Evolutionary conservation across 2,888 invertebrate species (phyloP).

Genomic region (Leptothorax acervorum): DNA sequence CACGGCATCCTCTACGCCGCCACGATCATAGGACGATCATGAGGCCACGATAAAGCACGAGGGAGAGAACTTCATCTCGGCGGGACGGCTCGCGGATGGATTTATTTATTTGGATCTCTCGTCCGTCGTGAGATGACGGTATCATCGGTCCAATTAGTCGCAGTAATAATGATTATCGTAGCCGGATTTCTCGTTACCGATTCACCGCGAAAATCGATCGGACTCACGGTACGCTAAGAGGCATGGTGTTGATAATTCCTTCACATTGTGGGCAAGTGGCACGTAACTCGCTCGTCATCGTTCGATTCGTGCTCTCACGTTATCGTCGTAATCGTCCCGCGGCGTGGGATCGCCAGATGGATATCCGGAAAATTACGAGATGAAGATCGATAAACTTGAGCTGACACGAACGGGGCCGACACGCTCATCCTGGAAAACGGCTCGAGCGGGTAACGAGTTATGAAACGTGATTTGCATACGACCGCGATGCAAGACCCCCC

Average conservation of each 20-base stretch:
- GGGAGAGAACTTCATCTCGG: constrained; percentile 35
- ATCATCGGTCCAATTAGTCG: constrained; percentile 40
- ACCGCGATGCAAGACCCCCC: constrained; percentile 66
- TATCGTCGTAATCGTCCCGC: constrained; percentile 26
- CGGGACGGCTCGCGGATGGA: constrained; percentile 23
- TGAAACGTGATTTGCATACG: constrained; percentile 82
- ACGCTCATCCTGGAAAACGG: constrained; percentile 61
- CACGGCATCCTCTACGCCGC: constrained; percentile 64
- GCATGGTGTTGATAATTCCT: constrained; percentile 37
- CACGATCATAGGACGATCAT: constrained; percentile 61
- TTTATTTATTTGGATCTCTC: constrained; percentile 13
- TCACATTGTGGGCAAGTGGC: constrained; percentile 3
- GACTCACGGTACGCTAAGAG: constrained; percentile 8
- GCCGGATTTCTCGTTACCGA: constrained; percentile 55
- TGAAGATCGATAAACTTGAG: constrained; percentile 28
- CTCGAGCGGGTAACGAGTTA: constrained; percentile 76
- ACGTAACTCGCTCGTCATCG: constrained; percentile 31
- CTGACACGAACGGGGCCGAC: constrained; percentile 65
- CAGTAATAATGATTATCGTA: constrained; percentile 44
- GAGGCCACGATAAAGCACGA: constrained; percentile 46
- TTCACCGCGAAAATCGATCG: constrained; percentile 47
- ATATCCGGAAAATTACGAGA: constrained; percentile 20
- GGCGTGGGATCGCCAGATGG: constrained; percentile 8
- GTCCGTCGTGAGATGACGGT: constrained; percentile 10
- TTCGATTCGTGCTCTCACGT: constrained; percentile 29